Evolutionary conservation across 2,113 vertebrate species (phyloP), one percentile per base, ranked within the genome.

Genomic region (Colaptes auratus): DNA sequence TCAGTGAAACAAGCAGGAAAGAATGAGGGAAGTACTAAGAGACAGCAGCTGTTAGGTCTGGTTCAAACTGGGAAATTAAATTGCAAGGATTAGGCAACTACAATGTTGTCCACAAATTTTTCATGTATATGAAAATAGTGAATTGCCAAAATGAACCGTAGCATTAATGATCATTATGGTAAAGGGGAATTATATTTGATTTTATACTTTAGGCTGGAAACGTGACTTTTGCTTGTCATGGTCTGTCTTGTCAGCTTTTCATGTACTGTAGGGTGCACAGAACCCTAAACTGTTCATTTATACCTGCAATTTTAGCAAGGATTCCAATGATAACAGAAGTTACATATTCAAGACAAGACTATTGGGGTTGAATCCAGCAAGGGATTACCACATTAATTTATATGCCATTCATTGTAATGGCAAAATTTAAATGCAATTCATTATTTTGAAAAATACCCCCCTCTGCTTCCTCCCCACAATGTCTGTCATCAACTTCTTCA

Each of bases 241-340:
- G 5, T 78, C 23, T 90, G 5, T 78, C 25, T 86, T 42, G 75
- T 77, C 61, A 82, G 33, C 33, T 86, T 71, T 81, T 82, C 89
- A 67, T 25, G 15, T 86, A 78, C 56, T 27, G 15, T 74, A 81
- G 83, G 28, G 42, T 66, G 16, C 71, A 72, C 64, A 78, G 84
- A 86, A 86, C 17, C 21, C 73, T 82, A 82, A 91, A 79, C 36
- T 92, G 27, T 83, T 90, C 60, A 56, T 83, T 83, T 86, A 88
- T 83, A 46, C 24, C 42, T 52, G 30, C 48, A 84, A 71, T 89
- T 93, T 90, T 93, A 85, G 61, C 25, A 82, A 71, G 15, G 8
- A 44, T 92, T 95, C 70, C 67, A 88, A 75, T 58, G 33, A 89
- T 89, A 89, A 84, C 66, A 92, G 92, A 82, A 91, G 84, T 95